Conservation (phyloP, 2,113 vertebrate genomes). For the Callaeas wilsoni region DNA sequence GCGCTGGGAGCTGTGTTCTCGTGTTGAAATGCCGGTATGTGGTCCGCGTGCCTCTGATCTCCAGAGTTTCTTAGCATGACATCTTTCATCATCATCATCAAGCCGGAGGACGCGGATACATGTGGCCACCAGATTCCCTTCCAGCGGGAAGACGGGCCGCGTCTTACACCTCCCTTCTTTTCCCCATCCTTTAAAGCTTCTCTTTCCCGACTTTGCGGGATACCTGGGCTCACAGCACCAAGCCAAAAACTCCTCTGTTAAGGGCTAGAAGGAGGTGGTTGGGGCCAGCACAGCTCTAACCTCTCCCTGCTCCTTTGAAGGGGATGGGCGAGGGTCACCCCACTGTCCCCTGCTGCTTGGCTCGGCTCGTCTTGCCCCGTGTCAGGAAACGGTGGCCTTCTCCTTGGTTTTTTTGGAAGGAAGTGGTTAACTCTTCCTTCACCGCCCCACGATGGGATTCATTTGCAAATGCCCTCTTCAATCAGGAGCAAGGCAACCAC, state of each 20-base stretch:
- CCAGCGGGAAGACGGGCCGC: constrained; percentile 38
- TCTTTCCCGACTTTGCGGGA: not conserved
- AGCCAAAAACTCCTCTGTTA: not conserved
- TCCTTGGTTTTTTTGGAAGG: constrained; percentile 1
- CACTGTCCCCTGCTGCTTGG: fast-evolving
- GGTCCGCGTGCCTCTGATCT: constrained; percentile 54
- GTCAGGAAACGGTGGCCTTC: not conserved
- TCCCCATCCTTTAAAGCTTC: constrained; percentile 61
- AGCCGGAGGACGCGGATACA: constrained; percentile 51
- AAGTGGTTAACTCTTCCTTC: constrained; percentile 61
- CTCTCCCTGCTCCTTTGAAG: constrained; percentile 13
- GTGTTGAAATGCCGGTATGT: constrained; percentile 61
- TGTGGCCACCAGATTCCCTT: constrained; percentile 77
- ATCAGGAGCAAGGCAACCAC: constrained; percentile 60
- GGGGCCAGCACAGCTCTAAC: not conserved
- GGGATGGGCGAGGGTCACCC: not conserved
- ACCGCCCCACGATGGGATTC: not conserved
- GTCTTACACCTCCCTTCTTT: constrained; percentile 66
- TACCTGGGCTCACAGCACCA: not conserved
- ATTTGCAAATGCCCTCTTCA: constrained; percentile 45
- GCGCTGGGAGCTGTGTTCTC: constrained; percentile 53
- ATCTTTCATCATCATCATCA: constrained; percentile 73
- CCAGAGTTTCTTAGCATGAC: constrained; percentile 62
- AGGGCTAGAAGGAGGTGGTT: not conserved
- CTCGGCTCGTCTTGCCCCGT: not conserved